Percentiles rank a stretch among this genome's conserved stretches.
phyloP scores from a whole-genome alignment of 2,888 invertebrate genomes.

The Rhopalosiphum nymphaeae region DNA sequence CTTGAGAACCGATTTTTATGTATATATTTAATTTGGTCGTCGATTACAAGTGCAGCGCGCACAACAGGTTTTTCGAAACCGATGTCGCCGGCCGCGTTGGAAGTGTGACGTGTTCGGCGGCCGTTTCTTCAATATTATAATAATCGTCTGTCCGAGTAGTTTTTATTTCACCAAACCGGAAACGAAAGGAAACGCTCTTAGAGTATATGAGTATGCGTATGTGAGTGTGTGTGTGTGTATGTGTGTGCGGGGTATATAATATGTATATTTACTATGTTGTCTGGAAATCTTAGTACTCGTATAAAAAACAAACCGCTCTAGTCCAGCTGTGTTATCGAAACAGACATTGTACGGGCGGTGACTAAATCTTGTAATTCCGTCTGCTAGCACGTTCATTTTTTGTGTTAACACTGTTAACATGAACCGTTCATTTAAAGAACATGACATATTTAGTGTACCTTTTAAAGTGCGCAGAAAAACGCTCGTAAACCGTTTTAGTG shows the following conservation, averaged over 20 bases:
- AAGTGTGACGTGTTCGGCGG: slow-evolving; percentile 19
- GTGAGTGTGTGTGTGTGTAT: neutral
- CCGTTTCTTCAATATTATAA: neutral
- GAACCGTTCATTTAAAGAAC: neutral
- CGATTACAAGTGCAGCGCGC: neutral
- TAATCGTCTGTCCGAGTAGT: slow-evolving; percentile 13
- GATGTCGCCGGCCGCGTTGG: slow-evolving; percentile 23
- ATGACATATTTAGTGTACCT: neutral
- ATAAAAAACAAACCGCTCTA: slow-evolving; percentile 9
- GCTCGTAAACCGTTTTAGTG: slow-evolving; percentile 13
- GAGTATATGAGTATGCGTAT: too few relatives aligned
- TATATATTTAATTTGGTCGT: slow-evolving; percentile 39
- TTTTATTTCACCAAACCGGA: slow-evolving; percentile 35
- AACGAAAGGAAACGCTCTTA: slow-evolving; percentile 37
- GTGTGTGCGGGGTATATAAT: neutral
- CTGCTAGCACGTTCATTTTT: slow-evolving; percentile 13
- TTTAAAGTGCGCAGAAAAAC: neutral
- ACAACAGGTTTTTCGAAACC: slow-evolving; percentile 51
- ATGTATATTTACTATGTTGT: slow-evolving; percentile 1
- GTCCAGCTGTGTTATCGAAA: neutral
- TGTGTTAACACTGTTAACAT: neutral
- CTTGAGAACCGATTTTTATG: slow-evolving; percentile 41
- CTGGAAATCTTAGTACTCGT: slow-evolving; percentile 2
- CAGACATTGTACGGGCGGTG: neutral
- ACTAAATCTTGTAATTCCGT: neutral